Evolutionary conservation across 30 jellyfish, hydroid and myxozoan genomes (phyloP).

Genomic region (Calvadosia cruxmelitensis): DNA sequence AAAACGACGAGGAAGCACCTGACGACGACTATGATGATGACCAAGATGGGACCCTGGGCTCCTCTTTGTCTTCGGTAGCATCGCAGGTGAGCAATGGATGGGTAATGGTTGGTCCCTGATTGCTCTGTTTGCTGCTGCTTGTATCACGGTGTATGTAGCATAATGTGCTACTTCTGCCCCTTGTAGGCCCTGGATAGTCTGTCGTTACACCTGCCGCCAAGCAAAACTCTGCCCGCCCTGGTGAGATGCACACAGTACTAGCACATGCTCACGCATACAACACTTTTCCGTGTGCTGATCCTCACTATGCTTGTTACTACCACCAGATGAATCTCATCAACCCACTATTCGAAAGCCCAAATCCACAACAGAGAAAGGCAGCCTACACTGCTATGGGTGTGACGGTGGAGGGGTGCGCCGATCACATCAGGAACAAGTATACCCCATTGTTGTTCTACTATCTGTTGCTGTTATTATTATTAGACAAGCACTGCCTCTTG

Average conservation of each 20-base stretch:
- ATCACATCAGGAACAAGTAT: conserved; percentile 56
- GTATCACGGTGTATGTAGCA: too few species aligned
- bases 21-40: conserved; percentile 49
- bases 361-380: conserved; percentile 58
- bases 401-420: conserved; percentile 84
- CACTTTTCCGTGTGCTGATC: not conserved
- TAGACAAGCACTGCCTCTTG: too few species aligned
- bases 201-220: conserved; percentile 79
- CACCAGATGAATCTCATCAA: conserved; percentile 52
- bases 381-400: conserved; percentile 81
- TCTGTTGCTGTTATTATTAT: too few species aligned
- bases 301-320: not conserved
- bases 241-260: conserved; percentile 32
- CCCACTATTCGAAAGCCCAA: conserved; percentile 29
- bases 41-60: conserved; percentile 35
- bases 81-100: conserved; percentile 41
- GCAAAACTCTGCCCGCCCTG: conserved; percentile 52
- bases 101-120: not conserved
- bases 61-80: conserved; percentile 76
- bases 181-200: conserved; percentile 75
- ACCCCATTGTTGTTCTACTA: not conserved
- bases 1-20: conserved; percentile 5
- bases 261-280: not conserved
- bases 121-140: not conserved
- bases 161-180: not conserved